phyloP scores from a whole-genome alignment of 1,140 invertebrate genomes.

The Oncopodura yosiiana region DNA sequence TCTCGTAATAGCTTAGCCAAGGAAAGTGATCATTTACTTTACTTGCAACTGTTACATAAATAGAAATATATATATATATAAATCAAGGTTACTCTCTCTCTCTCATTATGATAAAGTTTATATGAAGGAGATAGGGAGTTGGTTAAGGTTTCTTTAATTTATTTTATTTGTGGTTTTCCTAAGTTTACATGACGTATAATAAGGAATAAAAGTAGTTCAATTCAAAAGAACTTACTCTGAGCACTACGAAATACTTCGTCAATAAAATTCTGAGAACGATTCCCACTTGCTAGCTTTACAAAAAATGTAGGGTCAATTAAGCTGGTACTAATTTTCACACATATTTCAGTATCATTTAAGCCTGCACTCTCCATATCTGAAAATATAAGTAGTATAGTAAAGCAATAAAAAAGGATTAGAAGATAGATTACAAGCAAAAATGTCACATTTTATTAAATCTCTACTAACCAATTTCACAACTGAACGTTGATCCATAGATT shows the following conservation, averaged over 20 bases:
- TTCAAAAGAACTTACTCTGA: conserved; percentile 44
- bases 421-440: conserved; percentile 13
- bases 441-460: not conserved
- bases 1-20: conserved; percentile 30
- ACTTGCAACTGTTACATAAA: conserved; percentile 26
- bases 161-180: too few species aligned
- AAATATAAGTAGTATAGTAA: conserved; percentile 33
- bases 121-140: too few species aligned
- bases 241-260: conserved; percentile 46
- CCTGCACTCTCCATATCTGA: conserved; percentile 47
- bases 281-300: conserved; percentile 54
- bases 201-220: conserved; percentile 1
- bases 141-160: too few species aligned
- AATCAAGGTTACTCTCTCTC: too few species aligned
- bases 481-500: conserved; percentile 58
- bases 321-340: conserved; percentile 46
- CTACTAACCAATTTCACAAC: conserved; percentile 57
- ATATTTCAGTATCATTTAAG: conserved; percentile 46
- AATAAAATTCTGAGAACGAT: conserved; percentile 53
- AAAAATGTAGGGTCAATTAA: conserved; percentile 47
- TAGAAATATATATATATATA: too few species aligned
- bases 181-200: not conserved
- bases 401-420: conserved; percentile 15
- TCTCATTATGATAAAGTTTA: too few species aligned
- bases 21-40: conserved; percentile 10